Conservation (phyloP, 2,113 vertebrate genomes). For the Merops nubicus region DNA sequence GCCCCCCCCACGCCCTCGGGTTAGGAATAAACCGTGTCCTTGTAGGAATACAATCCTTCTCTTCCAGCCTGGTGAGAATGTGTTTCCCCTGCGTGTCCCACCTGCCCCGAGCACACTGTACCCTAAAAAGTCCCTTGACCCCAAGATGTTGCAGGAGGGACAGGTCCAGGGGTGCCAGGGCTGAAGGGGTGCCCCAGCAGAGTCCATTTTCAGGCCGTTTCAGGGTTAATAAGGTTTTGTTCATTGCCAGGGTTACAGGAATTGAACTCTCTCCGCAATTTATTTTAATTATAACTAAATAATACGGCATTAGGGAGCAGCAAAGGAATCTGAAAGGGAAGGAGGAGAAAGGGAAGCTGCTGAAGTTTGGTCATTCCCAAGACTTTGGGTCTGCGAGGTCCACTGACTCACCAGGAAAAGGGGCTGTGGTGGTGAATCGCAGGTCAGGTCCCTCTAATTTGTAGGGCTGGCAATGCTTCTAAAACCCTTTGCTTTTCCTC, state of each 20-base stretch:
- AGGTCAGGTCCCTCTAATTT: background rate
- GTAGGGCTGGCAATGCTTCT: conserved; percentile 13
- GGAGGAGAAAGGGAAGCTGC: background rate
- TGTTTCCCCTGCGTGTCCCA: fast-evolving
- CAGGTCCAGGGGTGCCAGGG: background rate
- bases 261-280: background rate
- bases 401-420: background rate
- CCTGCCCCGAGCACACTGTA: background rate
- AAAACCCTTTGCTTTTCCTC: background rate
- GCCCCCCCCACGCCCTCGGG: background rate
- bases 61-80: background rate
- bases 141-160: background rate
- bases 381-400: background rate
- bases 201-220: background rate
- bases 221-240: background rate
- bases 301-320: background rate
- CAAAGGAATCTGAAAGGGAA: background rate
- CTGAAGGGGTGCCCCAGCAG: background rate
- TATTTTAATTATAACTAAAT: background rate
- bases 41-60: background rate
- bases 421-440: background rate
- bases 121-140: background rate
- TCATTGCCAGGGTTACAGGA: background rate
- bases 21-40: background rate
- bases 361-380: background rate